Percentiles rank a stretch among this genome's conserved stretches.
Conservation (phyloP, 2,888 invertebrate genomes). For the Rotaria sp. region DNA sequence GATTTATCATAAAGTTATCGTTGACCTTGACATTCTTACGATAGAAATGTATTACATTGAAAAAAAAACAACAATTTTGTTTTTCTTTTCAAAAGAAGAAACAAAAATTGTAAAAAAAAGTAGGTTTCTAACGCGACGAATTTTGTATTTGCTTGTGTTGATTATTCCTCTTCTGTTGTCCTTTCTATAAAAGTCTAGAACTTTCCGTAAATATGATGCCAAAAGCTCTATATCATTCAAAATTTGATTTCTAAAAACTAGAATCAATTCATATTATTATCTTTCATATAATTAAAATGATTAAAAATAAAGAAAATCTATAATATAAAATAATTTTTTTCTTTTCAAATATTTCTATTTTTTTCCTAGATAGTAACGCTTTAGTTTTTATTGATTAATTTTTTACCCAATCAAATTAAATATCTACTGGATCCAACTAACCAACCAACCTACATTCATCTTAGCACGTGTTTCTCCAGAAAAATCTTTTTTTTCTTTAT, state of each 20-base stretch:
- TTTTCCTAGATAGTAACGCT: not conserved
- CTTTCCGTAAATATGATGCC: not conserved
- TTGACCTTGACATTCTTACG: not conserved
- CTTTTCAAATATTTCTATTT: not conserved
- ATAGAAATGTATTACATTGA: not conserved
- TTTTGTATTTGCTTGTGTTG: not conserved
- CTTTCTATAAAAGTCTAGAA: not conserved
- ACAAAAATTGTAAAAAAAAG: not conserved
- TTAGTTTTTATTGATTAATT: not conserved
- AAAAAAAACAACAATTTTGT: not conserved
- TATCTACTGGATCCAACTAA: not conserved
- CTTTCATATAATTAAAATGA: too few species aligned
- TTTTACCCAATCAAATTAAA: not conserved
- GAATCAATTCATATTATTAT: not conserved
- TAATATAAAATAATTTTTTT: not conserved
- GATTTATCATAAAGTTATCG: not conserved
- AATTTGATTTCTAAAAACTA: not conserved
- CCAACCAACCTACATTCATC: not conserved
- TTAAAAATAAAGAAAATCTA: not conserved
- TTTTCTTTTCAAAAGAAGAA: not conserved
- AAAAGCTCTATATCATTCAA: not conserved
- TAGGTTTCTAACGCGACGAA: not conserved
- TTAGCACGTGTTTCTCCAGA: not conserved
- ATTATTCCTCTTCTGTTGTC: not conserved
- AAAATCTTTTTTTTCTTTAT: not conserved